Conservation (phyloP, 2,797 vertebrate species). For the Leptoclinus maculatus region DNA sequence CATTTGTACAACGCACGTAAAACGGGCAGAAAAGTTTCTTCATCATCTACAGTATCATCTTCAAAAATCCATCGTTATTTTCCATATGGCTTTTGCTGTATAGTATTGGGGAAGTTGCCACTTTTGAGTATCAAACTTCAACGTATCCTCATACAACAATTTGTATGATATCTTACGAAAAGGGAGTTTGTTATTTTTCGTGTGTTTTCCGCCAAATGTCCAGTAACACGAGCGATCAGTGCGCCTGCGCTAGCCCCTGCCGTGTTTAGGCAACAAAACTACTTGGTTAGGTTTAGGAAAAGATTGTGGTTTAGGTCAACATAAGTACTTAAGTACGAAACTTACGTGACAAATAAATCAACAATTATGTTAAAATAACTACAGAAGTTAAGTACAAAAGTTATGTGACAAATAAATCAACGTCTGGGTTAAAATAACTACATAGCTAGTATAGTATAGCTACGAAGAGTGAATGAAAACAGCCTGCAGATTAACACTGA, state of each 20-base stretch:
- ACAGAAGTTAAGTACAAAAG: not conserved
- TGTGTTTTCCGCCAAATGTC: not conserved
- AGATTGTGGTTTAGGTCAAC: not conserved
- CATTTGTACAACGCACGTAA: not conserved
- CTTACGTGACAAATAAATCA: not conserved
- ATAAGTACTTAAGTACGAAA: not conserved
- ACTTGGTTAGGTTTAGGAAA: not conserved
- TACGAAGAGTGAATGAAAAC: not conserved
- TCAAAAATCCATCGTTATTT: not conserved
- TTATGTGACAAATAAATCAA: too few species aligned
- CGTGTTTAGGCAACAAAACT: not conserved
- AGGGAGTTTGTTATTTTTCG: not conserved
- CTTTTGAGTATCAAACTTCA: not conserved
- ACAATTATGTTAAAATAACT: not conserved
- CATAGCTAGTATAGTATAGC: not conserved
- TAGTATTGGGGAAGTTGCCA: not conserved
- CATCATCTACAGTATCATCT: constrained; percentile 4
- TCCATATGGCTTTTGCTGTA: not conserved
- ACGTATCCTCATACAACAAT: not conserved
- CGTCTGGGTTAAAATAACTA: not conserved
- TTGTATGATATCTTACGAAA: not conserved
- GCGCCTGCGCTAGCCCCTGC: not conserved
- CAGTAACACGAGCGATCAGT: not conserved
- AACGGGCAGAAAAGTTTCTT: constrained; percentile 9
- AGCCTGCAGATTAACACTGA: not conserved